Evolutionary conservation across 2,888 invertebrate species (phyloP), one percentile per base, ranked within the genome.

Genomic region (Troides helena): DNA sequence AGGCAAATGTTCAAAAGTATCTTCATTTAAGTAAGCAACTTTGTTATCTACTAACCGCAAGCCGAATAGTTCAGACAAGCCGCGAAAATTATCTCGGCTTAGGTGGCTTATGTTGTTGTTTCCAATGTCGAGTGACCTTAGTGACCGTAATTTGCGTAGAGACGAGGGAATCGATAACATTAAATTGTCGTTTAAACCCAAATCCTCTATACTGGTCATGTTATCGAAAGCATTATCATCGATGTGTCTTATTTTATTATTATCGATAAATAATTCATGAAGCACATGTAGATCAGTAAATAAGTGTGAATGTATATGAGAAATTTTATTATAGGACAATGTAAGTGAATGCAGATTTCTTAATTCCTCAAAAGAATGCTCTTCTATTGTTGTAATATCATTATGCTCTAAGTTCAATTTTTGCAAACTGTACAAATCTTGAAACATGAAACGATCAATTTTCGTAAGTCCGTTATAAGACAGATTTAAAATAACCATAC

Each of bases 41-140:
- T 95, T 95, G 92, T 98, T 98, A 87, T 96, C 96, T 70, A 97
- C 96, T 76, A 98, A 86, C 73, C 97, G 94, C 73, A 98, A 91
- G 68, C 96, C 95, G 80, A 95, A 95, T 73, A 98, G 93, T 80
- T 96, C 94, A 72, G 94, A 93, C 72, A 97, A 88, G 17, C 96
- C 96, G 76, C 93, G 93, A 82, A 97, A 96, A 75, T 96, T 95
- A 77, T 95, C 94, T 80, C 95, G 95, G 74, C 93, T 94, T 75
- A 98, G 93, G 74, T 93, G 92, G 79, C 95, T 94, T 83, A 98
- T 95, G 81, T 94, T 94, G 88, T 98, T 98, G 82, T 96, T 96
- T 30, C 96, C 96, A 75, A 98, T 93, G 89, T 97, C 96, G 74
- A 98, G 91, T 30, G 95, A 95, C 85, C 95, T 95, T 71, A 98